These are phyloP conservation scores for Gonatopus flavifemur DNA, from an alignment of 1,140 invertebrate genomes.

Conservation along the genomic window DNA sequence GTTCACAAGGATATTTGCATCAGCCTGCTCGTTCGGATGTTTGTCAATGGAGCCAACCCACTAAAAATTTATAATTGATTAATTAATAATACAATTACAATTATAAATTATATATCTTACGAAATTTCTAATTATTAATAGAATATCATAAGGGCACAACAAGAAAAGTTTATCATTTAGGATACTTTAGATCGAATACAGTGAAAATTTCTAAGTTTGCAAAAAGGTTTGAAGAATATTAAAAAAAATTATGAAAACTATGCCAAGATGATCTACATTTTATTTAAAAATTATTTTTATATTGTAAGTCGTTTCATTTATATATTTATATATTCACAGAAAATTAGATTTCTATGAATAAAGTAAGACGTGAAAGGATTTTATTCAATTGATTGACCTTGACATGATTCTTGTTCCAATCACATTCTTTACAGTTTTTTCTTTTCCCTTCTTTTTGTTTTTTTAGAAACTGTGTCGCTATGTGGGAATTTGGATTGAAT, in stretches of 20 bases:
- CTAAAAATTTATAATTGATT: conserved; percentile 56
- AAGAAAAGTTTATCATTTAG: too few species aligned
- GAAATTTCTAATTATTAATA: too few species aligned
- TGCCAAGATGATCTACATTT: not conserved
- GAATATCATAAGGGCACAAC: too few species aligned
- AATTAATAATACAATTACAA: not conserved
- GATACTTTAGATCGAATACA: too few species aligned
- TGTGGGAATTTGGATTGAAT: too few species aligned
- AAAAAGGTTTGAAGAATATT: not conserved
- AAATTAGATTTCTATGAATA: not conserved
- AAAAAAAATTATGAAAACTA: not conserved
- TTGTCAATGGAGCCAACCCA: conserved; percentile 96
- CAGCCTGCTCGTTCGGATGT: conserved; percentile 83
- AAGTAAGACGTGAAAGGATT: conserved; percentile 6
- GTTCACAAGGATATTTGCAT: conserved; percentile 86
- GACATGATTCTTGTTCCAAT: too few species aligned
- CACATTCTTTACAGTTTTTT: too few species aligned
- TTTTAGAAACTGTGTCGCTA: too few species aligned
- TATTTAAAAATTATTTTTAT: conserved; percentile 1
- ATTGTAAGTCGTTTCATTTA: not conserved
- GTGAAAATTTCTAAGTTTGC: too few species aligned
- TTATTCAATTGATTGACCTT: conserved; percentile 3
- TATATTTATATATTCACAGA: not conserved
- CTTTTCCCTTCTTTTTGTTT: too few species aligned
- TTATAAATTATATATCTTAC: not conserved